phyloP scores from a whole-genome alignment of 2,888 invertebrate genomes.

The Tetragonula carbonaria region DNA sequence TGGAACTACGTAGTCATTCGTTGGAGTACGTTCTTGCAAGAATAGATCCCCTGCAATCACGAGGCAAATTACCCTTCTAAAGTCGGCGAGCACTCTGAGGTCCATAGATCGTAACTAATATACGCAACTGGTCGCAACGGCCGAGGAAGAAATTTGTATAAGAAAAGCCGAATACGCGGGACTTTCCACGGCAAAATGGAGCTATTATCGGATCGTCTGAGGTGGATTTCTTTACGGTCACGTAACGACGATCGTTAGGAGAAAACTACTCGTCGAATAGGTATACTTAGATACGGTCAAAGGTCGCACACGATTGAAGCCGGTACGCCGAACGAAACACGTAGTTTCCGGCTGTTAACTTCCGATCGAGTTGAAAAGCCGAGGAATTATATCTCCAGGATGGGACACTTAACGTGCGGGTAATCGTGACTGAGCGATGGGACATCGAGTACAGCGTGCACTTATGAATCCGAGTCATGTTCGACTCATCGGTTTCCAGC shows the following conservation, averaged over 20 bases:
- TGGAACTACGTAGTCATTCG: not conserved
- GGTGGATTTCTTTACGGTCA: slow-evolving; percentile 16
- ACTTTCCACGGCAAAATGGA: slow-evolving; percentile 21
- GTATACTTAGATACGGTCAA: slow-evolving; percentile 28
- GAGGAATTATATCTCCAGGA: slow-evolving; percentile 47
- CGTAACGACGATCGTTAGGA: slow-evolving; percentile 34
- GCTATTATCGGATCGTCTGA: slow-evolving; percentile 29
- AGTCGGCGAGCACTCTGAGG: not conserved
- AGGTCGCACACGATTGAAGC: slow-evolving; percentile 11
- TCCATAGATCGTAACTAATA: not conserved
- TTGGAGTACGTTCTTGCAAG: not conserved
- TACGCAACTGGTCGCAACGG: not conserved
- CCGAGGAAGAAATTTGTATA: slow-evolving; percentile 4
- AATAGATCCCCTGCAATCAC: not conserved
- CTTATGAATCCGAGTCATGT: no score
- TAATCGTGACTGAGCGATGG: slow-evolving; percentile 52
- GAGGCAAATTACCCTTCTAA: not conserved
- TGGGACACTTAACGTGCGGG: slow-evolving; percentile 49
- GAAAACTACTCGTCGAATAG: slow-evolving; percentile 24
- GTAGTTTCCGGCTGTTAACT: slow-evolving; percentile 45
- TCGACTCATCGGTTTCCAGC: no score
- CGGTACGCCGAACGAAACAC: slow-evolving; percentile 21
- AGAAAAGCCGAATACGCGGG: not conserved
- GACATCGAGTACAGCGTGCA: no score
- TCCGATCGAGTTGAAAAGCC: slow-evolving; percentile 41